phyloP scores from a whole-genome alignment of 2,797 vertebrate species.

The Enteromius radiatus region DNA sequence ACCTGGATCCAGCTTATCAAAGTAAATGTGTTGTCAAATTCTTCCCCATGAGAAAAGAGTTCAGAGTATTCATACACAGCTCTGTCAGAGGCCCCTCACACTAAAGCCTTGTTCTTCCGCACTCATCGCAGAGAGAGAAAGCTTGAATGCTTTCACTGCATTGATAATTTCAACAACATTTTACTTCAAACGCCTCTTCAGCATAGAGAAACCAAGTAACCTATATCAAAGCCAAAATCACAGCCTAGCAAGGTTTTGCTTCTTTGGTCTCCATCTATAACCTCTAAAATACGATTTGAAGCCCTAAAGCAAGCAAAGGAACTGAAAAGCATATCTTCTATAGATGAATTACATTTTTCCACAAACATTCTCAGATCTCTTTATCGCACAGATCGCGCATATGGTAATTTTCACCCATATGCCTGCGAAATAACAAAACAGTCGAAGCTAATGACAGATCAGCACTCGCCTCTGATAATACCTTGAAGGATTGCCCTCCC shows the following conservation, averaged over 20 bases:
- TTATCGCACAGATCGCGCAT: background rate
- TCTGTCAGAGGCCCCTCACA: background rate
- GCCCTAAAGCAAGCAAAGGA: background rate
- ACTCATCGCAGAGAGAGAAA: background rate
- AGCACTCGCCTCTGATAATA: slow-evolving; percentile 49
- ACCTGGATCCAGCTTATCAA: slow-evolving; percentile 16
- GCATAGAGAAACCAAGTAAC: background rate
- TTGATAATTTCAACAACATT: slow-evolving; percentile 10
- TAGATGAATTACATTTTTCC: slow-evolving; percentile 22
- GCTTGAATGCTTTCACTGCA: slow-evolving; percentile 17
- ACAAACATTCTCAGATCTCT: slow-evolving; percentile 25
- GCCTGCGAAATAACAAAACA: slow-evolving; percentile 69
- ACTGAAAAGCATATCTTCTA: slow-evolving; percentile 5
- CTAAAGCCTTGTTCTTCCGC: slow-evolving; percentile 4
- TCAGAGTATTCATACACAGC: background rate
- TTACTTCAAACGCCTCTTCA: slow-evolving; percentile 25
- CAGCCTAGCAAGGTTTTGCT: background rate
- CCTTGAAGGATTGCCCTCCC: slow-evolving; percentile 51
- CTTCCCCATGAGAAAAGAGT: background rate
- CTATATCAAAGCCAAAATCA: background rate
- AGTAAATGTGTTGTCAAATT: slow-evolving; percentile 14
- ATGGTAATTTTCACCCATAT: slow-evolving; percentile 50
- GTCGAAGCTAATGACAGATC: slow-evolving; percentile 64
- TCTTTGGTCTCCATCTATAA: slow-evolving; percentile 4
- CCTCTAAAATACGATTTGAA: slow-evolving; percentile 6